Conservation (phyloP, 2,113 vertebrate species). For the Herpetotheres cachinnans region DNA sequence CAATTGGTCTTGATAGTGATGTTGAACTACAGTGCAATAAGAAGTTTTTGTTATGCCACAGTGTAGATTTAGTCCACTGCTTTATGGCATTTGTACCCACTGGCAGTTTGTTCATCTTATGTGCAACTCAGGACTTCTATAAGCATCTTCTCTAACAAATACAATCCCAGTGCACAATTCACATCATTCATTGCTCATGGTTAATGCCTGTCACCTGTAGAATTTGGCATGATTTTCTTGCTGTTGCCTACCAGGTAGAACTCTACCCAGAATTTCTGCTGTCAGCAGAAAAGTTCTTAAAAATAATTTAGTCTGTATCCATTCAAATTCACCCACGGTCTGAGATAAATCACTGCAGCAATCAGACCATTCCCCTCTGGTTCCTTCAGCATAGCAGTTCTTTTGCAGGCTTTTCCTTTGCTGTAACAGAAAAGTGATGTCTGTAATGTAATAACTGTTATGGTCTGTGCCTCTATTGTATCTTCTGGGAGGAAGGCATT, state of each 20-base stretch:
- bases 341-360: neutral
- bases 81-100: neutral
- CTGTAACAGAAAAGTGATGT: neutral
- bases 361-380: neutral
- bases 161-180: neutral
- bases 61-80: neutral
- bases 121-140: neutral
- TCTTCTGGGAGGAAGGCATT: neutral
- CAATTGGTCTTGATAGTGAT: neutral
- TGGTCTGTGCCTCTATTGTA: neutral
- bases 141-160: neutral
- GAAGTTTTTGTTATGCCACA: neutral
- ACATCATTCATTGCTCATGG: neutral
- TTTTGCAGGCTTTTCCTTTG: neutral
- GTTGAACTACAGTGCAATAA: neutral
- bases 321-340: neutral
- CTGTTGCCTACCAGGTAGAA: neutral
- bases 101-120: neutral
- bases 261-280: neutral
- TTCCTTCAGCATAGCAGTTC: neutral
- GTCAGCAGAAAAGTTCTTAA: neutral
- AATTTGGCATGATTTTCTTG: neutral
- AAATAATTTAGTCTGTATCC: neutral
- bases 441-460: neutral
- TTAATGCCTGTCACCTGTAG: neutral